Evolutionary conservation across 2,113 vertebrate species (phyloP), one percentile per base, ranked within the genome.

Genomic region (Apteryx mantelli): DNA sequence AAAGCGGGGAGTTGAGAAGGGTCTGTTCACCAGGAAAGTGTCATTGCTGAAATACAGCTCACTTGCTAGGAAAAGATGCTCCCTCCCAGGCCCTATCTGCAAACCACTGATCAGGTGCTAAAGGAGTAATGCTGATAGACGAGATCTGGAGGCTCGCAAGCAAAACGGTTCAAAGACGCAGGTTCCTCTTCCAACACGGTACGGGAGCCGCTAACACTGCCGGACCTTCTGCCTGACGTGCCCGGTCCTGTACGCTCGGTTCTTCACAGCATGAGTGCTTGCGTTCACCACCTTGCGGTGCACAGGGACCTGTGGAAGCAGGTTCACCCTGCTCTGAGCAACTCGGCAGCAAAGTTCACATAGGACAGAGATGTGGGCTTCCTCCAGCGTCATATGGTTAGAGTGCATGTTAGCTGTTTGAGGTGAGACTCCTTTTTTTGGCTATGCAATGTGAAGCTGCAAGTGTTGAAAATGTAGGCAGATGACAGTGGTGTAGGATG

Each of bases 41-140:
- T 4, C 30, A 1, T 70, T 83, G 36, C 56, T 2, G 2, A 78
- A 88, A 28, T 21, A 32, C 14, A 80, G 5, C 16, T 1, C 1
- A 2, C 25, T 65, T 6, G 7, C 3, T 40, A 6, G 11, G 13
- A 21, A 7, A 81, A 56, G 17, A 25, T 58, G 8, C 11, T 78
- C 2, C 19, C 11, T 83, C 20, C 40, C 36, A 65, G 61, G 68
- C 6, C 68, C n/a, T 19, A 1, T 26, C n/a, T 80, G 40, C 77
- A 95, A 78, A 66, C 36, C 50, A 16, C 2, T 48, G 46, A 48
- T 48, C 1, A 0, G 4, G 56, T 76, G 14, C n/a, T 80, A 19
- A 38, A 19, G 0, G 2, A 40, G 20, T 48, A 20, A 48, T 75
- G 20, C 4, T 34, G 24, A 34, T 0, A 0, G 44, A 24, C 2